Percentiles rank a stretch among this genome's conserved stretches.
phyloP scores from a whole-genome alignment of 2,888 invertebrate genomes.

The Morpho deidamia region DNA sequence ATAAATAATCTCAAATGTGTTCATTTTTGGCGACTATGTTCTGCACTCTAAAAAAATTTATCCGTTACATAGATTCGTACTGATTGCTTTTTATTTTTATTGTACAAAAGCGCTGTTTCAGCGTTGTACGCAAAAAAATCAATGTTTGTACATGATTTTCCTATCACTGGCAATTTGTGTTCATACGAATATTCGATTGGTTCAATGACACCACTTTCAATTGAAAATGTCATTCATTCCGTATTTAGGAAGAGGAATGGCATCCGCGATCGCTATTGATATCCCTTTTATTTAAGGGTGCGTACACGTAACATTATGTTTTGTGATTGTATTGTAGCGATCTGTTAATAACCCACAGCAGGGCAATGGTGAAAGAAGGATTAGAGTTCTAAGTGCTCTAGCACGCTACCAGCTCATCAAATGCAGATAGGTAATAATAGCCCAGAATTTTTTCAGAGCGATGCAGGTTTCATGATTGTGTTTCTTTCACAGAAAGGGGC shows the following conservation, averaged over 20 bases:
- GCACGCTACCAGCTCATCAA: too few relatives aligned
- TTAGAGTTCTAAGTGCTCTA: too few relatives aligned
- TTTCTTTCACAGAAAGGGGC: too few relatives aligned
- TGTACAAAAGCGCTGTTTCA: constrained; percentile 13
- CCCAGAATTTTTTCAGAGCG: too few relatives aligned
- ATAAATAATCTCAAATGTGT: too few relatives aligned
- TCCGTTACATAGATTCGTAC: constrained; percentile 38
- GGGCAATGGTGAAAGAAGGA: too few relatives aligned
- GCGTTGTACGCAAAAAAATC: constrained; percentile 21
- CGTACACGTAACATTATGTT: neutral
- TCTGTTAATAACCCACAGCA: too few relatives aligned
- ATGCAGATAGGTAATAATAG: too few relatives aligned
- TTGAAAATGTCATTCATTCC: constrained; percentile 26
- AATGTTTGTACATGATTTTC: constrained; percentile 31
- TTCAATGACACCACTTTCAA: constrained; percentile 26
- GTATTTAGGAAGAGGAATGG: constrained; percentile 32
- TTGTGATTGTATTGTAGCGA: too few relatives aligned
- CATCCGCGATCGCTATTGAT: constrained; percentile 10
- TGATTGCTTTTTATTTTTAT: constrained; percentile 33
- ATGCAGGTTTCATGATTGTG: too few relatives aligned
- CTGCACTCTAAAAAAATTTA: constrained; percentile 42
- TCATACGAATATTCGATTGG: constrained; percentile 25
- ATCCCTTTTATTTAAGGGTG: constrained; percentile 2
- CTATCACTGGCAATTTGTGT: constrained; percentile 25
- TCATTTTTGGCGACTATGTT: too few relatives aligned